Evolutionary conservation across 2,888 invertebrate genomes (phyloP).

Genomic region (Parthenolecanium corni): DNA sequence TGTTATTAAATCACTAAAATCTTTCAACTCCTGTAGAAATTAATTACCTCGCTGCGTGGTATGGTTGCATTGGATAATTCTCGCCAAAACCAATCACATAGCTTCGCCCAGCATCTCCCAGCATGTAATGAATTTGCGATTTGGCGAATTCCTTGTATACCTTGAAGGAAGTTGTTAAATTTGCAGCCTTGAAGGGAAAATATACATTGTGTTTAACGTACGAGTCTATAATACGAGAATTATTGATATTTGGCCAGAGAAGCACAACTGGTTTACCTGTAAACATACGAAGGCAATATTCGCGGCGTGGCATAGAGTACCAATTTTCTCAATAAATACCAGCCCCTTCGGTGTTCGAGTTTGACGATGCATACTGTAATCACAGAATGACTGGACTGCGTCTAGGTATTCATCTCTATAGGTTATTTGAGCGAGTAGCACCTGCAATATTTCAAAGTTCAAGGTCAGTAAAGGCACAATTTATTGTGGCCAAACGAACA

Average conservation of each 20-base stretch:
- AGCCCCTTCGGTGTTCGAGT: conserved; percentile 45
- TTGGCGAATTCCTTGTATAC: conserved; percentile 43
- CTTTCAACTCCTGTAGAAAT: neutral
- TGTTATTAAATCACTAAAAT: neutral
- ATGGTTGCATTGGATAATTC: conserved; percentile 44
- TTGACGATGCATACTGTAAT: conserved; percentile 41
- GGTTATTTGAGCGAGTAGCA: conserved; percentile 43
- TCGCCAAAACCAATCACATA: conserved; percentile 46
- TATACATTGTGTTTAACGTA: neutral
- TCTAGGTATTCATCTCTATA: conserved; percentile 39
- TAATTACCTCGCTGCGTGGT: conserved; percentile 44
- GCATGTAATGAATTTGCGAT: conserved; percentile 46
- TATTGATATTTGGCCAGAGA: neutral
- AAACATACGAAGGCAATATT: conserved; percentile 47
- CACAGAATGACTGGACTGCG: conserved; percentile 43
- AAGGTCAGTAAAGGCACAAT: neutral
- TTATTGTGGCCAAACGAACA: neutral
- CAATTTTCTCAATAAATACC: conserved; percentile 45
- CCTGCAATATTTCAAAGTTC: no score
- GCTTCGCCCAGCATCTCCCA: conserved; percentile 45
- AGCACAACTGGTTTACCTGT: conserved; percentile 37
- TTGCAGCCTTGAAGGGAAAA: conserved; percentile 37
- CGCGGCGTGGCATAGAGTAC: conserved; percentile 46
- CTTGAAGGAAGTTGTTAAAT: conserved; percentile 36
- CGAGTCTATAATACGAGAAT: conserved; percentile 8